These are phyloP conservation scores for Prionailurus bengalensis DNA, from an alignment of 2,113 vertebrate species.

Conservation along the genomic window DNA sequence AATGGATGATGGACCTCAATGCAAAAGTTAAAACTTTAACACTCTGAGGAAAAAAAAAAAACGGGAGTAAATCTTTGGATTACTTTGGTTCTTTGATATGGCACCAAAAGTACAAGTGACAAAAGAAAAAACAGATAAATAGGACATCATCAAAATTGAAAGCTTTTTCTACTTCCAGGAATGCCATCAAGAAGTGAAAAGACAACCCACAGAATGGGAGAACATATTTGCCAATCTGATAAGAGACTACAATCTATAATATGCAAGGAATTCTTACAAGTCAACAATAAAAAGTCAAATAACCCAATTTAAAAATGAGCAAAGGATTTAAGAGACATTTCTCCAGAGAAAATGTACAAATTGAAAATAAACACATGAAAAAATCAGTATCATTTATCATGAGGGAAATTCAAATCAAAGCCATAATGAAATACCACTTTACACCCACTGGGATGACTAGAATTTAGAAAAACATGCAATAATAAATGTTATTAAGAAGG, in stretches of 20 bases:
- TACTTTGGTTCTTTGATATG: not conserved
- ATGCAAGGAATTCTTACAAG: not conserved
- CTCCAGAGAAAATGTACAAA: not conserved
- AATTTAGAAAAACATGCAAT: not conserved
- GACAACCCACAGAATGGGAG: not conserved
- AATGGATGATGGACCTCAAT: not conserved
- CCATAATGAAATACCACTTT: not conserved
- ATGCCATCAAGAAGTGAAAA: not conserved
- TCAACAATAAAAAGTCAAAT: not conserved
- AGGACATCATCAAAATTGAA: not conserved
- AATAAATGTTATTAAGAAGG: not conserved
- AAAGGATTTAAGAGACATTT: slow-evolving; percentile 1
- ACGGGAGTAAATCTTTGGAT: not conserved
- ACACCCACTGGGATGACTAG: not conserved
- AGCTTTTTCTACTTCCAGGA: not conserved
- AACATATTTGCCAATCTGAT: not conserved
- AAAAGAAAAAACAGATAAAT: slow-evolving; percentile 34
- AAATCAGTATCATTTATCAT: not conserved
- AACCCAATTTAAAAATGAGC: not conserved
- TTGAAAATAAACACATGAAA: not conserved
- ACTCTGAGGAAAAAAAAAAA: not conserved
- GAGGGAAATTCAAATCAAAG: slow-evolving; percentile 17
- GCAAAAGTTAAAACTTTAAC: not conserved
- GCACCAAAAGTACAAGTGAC: not conserved
- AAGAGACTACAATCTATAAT: not conserved